Base-by-base conservation (phyloP, 2,888 invertebrate species). In the Synergus itoensis region DNA sequence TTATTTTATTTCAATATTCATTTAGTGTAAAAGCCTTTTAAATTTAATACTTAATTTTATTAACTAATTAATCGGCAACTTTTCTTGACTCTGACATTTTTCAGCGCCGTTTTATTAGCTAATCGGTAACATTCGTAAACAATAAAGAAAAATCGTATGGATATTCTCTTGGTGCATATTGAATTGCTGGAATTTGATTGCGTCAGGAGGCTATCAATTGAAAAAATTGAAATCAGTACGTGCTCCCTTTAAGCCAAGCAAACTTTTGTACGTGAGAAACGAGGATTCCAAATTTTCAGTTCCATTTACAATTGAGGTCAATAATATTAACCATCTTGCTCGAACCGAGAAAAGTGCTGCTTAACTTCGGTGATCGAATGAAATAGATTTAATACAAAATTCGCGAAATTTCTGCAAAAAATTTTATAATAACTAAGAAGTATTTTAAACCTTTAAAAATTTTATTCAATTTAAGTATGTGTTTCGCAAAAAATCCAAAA, bases 131-230 rank as follows among this genome's bases (percentile, higher is more conserved):
- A 28, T 28, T 21, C 11, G 11, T 12, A 60, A 60, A 60, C 18
- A 60, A 60, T 3, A 28, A 18, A 60, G 21, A 5, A 21, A 4
- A 60, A 28, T n/a, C 0, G 12, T 36, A 36, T 36, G 36, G 4
- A 36, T 36, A 36, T n/a, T 12, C 12, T 18, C 60, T 28, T 60
- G 4, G 3, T 60, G 14, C 21, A 60, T 21, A 28, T 28, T 12
- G 12, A 21, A 60, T 60, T 28, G 60, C 12, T 28, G 60, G 60
- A 60, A 60, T 60, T 60, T 60, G 21, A 60, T 60, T 60, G 60
- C 60, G 60, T 28, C 60, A 60, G 48, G 48, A 16, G 12, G 48
- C 12, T 60, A 28, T 28, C 12, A 28, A 28, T 60, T 4, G 18
- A 28, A 60, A 28, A 28, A 60, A 4, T 12, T 60, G 21, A 21